phyloP scores from a whole-genome alignment of 2,888 invertebrate species.

The Emmelina monodactyla region DNA sequence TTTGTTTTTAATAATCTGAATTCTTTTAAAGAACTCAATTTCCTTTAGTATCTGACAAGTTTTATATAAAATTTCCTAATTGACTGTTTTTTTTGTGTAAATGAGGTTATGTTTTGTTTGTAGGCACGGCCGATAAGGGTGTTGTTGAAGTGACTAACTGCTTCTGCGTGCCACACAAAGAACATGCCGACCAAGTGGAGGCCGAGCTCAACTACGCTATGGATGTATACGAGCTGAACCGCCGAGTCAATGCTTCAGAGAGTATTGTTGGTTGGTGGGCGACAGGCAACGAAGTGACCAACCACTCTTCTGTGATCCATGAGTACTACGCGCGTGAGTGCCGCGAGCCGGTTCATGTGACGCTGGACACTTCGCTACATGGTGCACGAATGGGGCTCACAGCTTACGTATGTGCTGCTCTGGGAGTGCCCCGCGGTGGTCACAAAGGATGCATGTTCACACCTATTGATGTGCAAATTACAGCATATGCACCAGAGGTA shows the following conservation, averaged over 20 bases:
- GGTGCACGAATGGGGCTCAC: slow-evolving; percentile 92
- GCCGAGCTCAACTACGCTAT: slow-evolving; percentile 96
- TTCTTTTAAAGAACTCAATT: too few species aligned
- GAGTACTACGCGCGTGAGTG: slow-evolving; percentile 97
- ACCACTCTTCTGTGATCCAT: slow-evolving; percentile 96
- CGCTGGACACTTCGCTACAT: slow-evolving; percentile 90
- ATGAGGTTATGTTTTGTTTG: slow-evolving; percentile 5
- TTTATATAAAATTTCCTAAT: too few species aligned
- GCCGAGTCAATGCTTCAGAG: slow-evolving; percentile 91
- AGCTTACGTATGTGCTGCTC: slow-evolving; percentile 90
- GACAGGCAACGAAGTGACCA: slow-evolving; percentile 96
- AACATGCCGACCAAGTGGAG: slow-evolving; percentile 96
- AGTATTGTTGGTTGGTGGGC: slow-evolving; percentile 99
- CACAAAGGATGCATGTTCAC: slow-evolving; percentile 97
- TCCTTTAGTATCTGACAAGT: neutral
- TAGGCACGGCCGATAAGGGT: slow-evolving; percentile 89
- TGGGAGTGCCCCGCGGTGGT: slow-evolving; percentile 94
- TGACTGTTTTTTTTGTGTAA: neutral
- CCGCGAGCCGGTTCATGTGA: slow-evolving; percentile 92
- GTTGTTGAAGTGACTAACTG: slow-evolving; percentile 98
- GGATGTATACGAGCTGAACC: slow-evolving; percentile 93
- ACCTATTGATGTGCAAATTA: slow-evolving; percentile 88
- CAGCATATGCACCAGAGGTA: slow-evolving; percentile 91
- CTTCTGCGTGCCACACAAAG: slow-evolving; percentile 98
- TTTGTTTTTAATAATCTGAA: too few species aligned